phyloP scores from a whole-genome alignment of 2,113 vertebrate species.

The Labeo catla region DNA sequence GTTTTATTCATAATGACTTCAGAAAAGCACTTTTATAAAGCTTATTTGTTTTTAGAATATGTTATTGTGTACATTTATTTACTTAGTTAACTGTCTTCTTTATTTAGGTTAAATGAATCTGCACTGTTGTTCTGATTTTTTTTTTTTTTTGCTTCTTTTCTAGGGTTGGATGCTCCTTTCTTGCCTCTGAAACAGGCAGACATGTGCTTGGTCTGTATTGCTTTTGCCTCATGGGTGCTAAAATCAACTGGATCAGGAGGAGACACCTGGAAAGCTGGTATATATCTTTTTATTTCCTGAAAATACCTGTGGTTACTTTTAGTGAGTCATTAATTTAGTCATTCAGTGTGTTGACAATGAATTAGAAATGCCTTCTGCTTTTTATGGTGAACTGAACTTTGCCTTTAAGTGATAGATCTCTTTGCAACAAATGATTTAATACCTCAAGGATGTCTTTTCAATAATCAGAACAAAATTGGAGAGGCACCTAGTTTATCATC shows the following conservation, averaged over 20 bases:
- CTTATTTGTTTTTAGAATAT: background rate
- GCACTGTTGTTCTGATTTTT: background rate
- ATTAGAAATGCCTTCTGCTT: too few species aligned
- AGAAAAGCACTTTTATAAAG: too few species aligned
- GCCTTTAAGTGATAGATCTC: too few species aligned
- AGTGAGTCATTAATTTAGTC: background rate
- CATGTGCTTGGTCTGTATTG: constrained; percentile 93
- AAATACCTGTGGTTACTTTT: background rate
- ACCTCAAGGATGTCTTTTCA: too few species aligned
- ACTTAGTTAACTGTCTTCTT: background rate
- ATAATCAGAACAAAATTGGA: too few species aligned
- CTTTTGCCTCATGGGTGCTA: constrained; percentile 94
- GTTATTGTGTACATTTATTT: background rate
- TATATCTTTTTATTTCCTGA: constrained; percentile 35
- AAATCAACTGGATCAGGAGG: constrained; percentile 86
- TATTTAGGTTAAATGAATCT: background rate
- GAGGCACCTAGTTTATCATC: too few species aligned
- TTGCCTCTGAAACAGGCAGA: constrained; percentile 79
- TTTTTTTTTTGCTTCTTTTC: constrained; percentile 41
- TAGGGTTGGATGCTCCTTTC: constrained; percentile 70
- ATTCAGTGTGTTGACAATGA: too few species aligned
- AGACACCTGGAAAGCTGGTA: constrained; percentile 95
- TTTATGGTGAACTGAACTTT: too few species aligned
- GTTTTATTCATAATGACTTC: background rate
- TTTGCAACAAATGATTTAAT: too few species aligned